Percentiles rank a stretch among this genome's conserved stretches.
These are phyloP conservation scores for Halocaridina rubra DNA, from an alignment of 2,888 invertebrate species.

Conservation along the genomic window DNA sequence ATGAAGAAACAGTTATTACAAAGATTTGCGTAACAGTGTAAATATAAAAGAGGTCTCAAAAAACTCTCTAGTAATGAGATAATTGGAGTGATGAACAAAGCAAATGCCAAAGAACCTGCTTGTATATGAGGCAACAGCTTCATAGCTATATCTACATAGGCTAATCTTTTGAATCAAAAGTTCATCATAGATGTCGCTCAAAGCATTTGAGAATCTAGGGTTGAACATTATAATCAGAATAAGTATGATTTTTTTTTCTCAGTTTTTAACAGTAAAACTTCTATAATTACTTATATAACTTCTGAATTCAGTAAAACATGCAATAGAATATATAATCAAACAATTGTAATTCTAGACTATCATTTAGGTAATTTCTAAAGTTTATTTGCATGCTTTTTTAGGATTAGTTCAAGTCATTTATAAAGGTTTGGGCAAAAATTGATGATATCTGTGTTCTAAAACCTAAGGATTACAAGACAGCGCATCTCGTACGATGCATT, in stretches of 20 bases:
- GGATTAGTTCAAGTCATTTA: not conserved
- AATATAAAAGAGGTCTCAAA: no score
- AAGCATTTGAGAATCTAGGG: not conserved
- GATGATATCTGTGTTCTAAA: not conserved
- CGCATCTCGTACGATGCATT: not conserved
- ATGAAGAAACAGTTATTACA: not conserved
- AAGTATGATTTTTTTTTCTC: not conserved
- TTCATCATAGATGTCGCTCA: not conserved
- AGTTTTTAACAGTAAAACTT: not conserved
- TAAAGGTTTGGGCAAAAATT: not conserved
- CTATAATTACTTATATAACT: not conserved
- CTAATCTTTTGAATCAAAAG: no score
- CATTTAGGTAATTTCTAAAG: not conserved
- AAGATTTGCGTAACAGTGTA: no score
- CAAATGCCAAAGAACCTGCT: no score
- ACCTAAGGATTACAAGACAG: not conserved
- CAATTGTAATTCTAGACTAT: not conserved
- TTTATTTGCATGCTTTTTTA: not conserved
- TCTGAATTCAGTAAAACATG: not conserved
- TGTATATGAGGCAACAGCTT: no score
- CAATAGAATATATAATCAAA: not conserved
- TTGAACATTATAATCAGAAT: not conserved
- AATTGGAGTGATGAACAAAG: no score
- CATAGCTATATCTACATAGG: no score
- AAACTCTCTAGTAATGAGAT: not conserved